Evolutionary conservation across 2,797 vertebrate species (phyloP), one percentile per base, ranked within the genome.

Genomic region (Gouania willdenowi): DNA sequence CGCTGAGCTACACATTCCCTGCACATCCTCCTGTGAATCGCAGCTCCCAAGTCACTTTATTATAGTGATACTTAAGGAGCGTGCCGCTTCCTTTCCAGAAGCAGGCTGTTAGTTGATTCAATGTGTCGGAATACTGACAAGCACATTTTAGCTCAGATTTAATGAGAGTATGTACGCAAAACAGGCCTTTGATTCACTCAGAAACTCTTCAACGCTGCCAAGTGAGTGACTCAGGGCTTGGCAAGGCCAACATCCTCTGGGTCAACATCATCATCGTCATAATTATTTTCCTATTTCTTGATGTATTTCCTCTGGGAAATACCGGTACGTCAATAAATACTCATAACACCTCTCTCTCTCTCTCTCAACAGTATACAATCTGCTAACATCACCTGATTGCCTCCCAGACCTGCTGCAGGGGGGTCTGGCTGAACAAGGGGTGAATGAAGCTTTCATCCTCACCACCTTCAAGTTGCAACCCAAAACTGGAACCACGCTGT

Each of bases 391-490:
- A 8, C 87, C 93, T 6, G 92, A 92, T 30, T 93, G 94, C 79
- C 77, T 92, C 70, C 87, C 90, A 7, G 83, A 84, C 45, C 82
- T 91, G 54, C 86, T 98, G 67, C 90, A 94, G 63, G 89, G 93
- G 4, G 75, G 90, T 15, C 81, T 97, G 65, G 85, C 75, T 0
- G 93, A 93, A 64, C 88, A 94, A 58, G 66, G 66, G 2, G 81
- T 93, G 62, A 91, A 88, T 1, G 95, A 98, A 25, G 81, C 92
- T 11, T 97, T 93, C 45, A 81, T 98, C 59, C 87, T 98, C 2
- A 67, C 92, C 48, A 82, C 93, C 17, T 94, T 99, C 81, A 94
- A 89, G 75, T 68, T 99, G 48, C 95, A 94, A 63, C 88, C 88
- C 40, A 86, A 75, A 66, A 85, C 82, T 3, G 88, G 86, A 39